These are phyloP conservation scores for Sebastes trivittatus DNA, from an alignment of 2,797 vertebrate genomes.

Conservation along the genomic window DNA sequence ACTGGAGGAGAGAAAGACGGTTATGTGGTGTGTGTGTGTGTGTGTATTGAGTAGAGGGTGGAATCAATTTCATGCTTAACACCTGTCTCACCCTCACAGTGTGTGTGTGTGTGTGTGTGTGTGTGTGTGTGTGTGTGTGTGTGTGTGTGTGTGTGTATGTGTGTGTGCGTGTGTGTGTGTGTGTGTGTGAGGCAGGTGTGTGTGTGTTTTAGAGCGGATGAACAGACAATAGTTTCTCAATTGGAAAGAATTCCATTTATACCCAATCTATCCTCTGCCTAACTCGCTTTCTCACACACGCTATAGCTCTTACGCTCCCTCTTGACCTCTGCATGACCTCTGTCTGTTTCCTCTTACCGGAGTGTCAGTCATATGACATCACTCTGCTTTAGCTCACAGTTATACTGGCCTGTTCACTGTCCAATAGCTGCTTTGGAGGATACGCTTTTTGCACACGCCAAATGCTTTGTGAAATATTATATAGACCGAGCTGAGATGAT, in stretches of 20 bases:
- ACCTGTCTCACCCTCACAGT: conserved; percentile 30
- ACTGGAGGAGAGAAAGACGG: background rate
- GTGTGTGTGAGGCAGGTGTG: background rate
- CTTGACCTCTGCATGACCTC: conserved; percentile 53
- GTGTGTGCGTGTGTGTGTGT: conserved; percentile 4
- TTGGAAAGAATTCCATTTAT: conserved; percentile 65
- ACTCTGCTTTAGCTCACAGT: background rate
- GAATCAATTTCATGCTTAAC: conserved; percentile 51
- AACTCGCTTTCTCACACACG: background rate
- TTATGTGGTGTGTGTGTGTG: conserved; percentile 6
- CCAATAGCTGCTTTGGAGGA: background rate
- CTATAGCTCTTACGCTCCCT: background rate
- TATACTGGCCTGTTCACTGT: background rate
- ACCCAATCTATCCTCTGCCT: conserved; percentile 33
- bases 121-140: conserved; percentile 12
- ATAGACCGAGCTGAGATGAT: conserved; percentile 26
- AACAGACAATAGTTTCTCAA: conserved; percentile 49
- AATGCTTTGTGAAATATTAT: conserved; percentile 33
- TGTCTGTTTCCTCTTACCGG: conserved; percentile 54
- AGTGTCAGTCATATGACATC: conserved; percentile 47
- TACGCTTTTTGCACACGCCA: background rate
- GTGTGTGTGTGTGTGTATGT: conserved; percentile 13
- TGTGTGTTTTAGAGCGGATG: conserved; percentile 33
- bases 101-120: background rate
- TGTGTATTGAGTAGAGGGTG: conserved; percentile 21